Conservation (phyloP, 2,888 invertebrate genomes). For the Ichneumon xanthorius region DNA sequence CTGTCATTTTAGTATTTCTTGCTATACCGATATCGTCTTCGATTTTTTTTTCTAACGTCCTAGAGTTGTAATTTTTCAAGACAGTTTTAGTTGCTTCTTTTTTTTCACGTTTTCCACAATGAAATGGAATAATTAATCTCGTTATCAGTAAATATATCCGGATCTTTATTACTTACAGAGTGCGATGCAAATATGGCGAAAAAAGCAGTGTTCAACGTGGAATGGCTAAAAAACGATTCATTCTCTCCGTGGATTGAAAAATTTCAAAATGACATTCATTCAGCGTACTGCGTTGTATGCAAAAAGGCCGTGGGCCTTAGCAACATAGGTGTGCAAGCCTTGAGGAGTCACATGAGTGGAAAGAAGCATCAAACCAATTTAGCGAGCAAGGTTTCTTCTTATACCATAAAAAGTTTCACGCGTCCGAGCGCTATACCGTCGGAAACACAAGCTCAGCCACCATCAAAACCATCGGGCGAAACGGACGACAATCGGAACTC, state of each 20-base stretch:
- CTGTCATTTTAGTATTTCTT: not conserved
- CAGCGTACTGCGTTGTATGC: slow-evolving; percentile 3
- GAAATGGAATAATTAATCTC: slow-evolving; percentile 1
- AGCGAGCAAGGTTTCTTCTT: not conserved
- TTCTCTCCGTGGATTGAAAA: not conserved
- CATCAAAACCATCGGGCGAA: not conserved
- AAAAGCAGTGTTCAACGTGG: not conserved
- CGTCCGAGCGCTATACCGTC: not conserved
- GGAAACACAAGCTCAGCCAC: not conserved
- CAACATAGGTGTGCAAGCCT: slow-evolving; percentile 13
- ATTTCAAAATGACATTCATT: not conserved
- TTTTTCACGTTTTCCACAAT: not conserved
- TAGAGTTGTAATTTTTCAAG: not conserved
- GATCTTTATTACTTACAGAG: not conserved
- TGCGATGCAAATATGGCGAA: slow-evolving; percentile 6
- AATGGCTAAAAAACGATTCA: slow-evolving; percentile 3
- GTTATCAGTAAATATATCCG: not conserved
- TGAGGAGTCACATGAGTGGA: not conserved
- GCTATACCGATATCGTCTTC: not conserved
- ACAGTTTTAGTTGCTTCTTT: slow-evolving; percentile 3
- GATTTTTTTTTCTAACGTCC: not conserved
- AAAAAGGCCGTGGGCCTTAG: not conserved
- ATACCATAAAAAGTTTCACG: not conserved
- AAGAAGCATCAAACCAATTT: not conserved
- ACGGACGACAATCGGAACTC: not conserved